Evolutionary conservation across 2,113 vertebrate species (phyloP), one percentile per base, ranked within the genome.

Genomic region (Phyllopteryx taeniolatus): DNA sequence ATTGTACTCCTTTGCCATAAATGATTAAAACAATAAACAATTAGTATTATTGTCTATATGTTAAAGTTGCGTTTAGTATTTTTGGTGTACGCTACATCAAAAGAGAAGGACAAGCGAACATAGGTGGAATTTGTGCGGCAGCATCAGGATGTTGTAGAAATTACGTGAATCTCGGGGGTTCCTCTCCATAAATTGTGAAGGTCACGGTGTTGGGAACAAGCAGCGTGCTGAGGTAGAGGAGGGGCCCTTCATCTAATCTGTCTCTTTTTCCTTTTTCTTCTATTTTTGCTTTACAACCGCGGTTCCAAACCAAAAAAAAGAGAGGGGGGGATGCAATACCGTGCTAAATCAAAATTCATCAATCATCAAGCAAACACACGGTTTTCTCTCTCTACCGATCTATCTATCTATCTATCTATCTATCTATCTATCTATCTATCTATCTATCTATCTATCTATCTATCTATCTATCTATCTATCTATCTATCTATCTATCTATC

Each of bases 151-250:
- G 75, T 81, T 79, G 72, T 70, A 54, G 68, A 69, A 83, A 81
- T 82, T 90, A 91, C 87, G 88, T 81, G 79, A 85, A 79, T 88
- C 83, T 85, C 72, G 79, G 84, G 86, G 82, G 90, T 91, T 86
- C 90, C 90, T 88, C 85, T 88, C 80, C 80, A 85, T 89, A 86
- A 86, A 89, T 85, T 71, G 86, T 86, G 83, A 87, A 87, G 87
- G 86, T 89, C 87, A 83, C 73, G 84, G 76, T 82, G 83, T 64
- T 79, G 69, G 83, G 74, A 82, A 78, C 77, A 20, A 17, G 49
- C 4, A 15, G 49, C 10, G 49, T 4, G 13, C 13, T 51, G 49
- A 1, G 49, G 49, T 3, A n/a, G 62, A 20, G 27, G 27, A 60
- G 57, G 57, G 13, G 59, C 13, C 6, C 59, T 33, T 60, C 27